Percentiles rank a stretch among this genome's conserved stretches.
These are phyloP conservation scores for Proteles cristata DNA, from an alignment of 2,113 vertebrate genomes.

Conservation along the genomic window DNA sequence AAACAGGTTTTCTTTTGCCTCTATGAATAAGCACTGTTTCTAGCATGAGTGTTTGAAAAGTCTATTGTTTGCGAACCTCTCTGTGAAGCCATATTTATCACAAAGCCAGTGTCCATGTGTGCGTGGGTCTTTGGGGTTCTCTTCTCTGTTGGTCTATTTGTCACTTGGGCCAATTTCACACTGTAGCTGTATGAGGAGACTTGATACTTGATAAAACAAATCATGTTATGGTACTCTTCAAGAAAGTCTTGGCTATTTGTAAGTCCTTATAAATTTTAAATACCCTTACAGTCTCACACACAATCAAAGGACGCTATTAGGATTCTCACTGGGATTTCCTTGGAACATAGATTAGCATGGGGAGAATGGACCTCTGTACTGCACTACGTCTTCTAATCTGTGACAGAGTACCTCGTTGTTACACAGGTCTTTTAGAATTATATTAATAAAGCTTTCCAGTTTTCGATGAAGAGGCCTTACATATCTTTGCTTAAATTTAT, in stretches of 20 bases:
- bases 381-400: rapidly evolving
- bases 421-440: background rate
- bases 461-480: background rate
- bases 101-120: background rate
- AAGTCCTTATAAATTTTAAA: background rate
- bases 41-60: background rate
- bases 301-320: background rate
- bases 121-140: background rate
- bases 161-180: background rate
- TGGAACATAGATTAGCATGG: background rate
- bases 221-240: background rate
- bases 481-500: background rate
- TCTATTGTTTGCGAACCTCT: background rate
- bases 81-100: background rate
- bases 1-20: background rate
- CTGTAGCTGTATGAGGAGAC: background rate
- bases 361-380: background rate
- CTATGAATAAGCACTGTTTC: background rate
- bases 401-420: background rate
- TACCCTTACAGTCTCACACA: background rate
- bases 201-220: background rate
- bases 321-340: background rate
- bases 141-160: background rate
- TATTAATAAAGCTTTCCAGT: background rate
- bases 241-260: background rate